Conservation (phyloP, 2,113 vertebrate species). For the Rhabdornis inornatus region DNA sequence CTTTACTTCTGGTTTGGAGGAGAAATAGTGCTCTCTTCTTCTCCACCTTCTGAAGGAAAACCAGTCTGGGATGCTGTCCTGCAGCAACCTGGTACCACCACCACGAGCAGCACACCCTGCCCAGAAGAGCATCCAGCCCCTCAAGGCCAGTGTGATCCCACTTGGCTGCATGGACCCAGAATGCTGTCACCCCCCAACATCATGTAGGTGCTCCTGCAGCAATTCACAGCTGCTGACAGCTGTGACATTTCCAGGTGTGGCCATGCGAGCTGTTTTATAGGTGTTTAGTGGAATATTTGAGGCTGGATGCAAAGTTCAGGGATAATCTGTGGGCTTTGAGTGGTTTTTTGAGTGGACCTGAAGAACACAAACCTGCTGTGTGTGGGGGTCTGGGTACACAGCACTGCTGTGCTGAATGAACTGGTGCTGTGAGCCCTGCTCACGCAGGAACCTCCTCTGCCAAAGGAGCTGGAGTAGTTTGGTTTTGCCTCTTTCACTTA, state of each 20-base stretch:
- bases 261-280: rapidly evolving
- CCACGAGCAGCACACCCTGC: not conserved
- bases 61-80: not conserved
- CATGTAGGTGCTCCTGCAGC: not conserved
- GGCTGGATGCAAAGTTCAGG: not conserved
- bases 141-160: not conserved
- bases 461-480: not conserved
- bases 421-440: not conserved
- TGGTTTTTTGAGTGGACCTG: not conserved
- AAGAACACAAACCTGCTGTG: not conserved
- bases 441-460: not conserved
- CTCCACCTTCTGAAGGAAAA: not conserved
- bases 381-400: rapidly evolving
- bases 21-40: not conserved
- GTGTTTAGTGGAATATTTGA: not conserved
- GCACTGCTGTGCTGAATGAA: not conserved
- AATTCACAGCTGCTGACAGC: not conserved
- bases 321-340: not conserved
- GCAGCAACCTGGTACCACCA: rapidly evolving
- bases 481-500: not conserved
- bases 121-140: not conserved
- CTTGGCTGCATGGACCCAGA: not conserved
- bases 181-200: not conserved
- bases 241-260: rapidly evolving
- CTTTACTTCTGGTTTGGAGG: not conserved